Conservation (phyloP, 2,888 invertebrate species). For the Isotomurus palustris region DNA sequence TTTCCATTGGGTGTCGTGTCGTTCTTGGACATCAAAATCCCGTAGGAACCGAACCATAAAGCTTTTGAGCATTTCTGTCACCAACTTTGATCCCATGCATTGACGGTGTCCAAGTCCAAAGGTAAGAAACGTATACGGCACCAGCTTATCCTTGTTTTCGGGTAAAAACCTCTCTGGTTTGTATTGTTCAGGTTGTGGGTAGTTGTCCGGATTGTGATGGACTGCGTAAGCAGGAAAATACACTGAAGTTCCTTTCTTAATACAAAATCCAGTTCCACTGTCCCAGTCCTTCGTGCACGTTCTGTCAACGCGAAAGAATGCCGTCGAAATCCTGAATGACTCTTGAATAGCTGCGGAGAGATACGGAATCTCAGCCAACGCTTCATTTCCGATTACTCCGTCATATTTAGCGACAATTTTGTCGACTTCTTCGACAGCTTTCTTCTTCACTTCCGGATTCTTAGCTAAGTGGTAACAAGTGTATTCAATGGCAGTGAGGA, state of each 20-base stretch:
- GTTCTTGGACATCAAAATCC: background rate
- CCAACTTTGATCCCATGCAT: background rate
- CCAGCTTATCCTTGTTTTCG: constrained; percentile 32
- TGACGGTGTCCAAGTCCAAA: background rate
- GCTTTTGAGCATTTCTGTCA: background rate
- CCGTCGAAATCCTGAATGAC: constrained; percentile 26
- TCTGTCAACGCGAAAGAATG: constrained; percentile 25
- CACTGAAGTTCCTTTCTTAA: constrained; percentile 17
- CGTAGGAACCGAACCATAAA: background rate
- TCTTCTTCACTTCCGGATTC: constrained; percentile 5
- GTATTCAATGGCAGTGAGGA: constrained; percentile 16
- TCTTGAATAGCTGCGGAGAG: constrained; percentile 27
- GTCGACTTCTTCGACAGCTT: constrained; percentile 24
- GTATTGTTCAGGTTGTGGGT: constrained; percentile 18
- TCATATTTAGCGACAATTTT: constrained; percentile 15
- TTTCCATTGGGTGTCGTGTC: background rate
- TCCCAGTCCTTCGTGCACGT: constrained; percentile 33
- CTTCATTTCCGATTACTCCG: constrained; percentile 24
- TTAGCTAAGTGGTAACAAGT: constrained; percentile 22
- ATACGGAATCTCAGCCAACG: constrained; percentile 22
- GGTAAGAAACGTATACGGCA: constrained; percentile 23
- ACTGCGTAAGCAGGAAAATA: constrained; percentile 20
- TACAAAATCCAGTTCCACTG: constrained; percentile 11
- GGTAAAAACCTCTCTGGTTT: constrained; percentile 35
- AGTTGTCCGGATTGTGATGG: constrained; percentile 27